Base-by-base conservation (phyloP, 2,797 vertebrate species). In the Lacerta viridis region DNA sequence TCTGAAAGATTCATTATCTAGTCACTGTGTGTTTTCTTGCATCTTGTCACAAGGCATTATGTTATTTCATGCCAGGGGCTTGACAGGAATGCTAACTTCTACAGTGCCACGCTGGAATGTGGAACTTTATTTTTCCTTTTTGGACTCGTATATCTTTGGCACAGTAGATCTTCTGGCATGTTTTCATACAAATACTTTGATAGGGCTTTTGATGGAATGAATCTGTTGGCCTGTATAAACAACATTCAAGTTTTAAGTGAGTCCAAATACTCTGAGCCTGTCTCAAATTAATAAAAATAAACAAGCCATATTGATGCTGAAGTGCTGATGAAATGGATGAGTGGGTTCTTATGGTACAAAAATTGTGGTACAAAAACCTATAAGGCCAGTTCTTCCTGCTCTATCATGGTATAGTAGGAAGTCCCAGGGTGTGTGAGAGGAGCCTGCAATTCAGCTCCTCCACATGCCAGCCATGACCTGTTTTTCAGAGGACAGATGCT, bases 1-100 rank as follows among this genome's bases (percentile, higher is more conserved):
- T 93, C 93, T 94, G 91, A 92, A 93, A 69, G 27, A 91, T 87
- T 93, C 88, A 93, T 88, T 88, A 87, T 91, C 86, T 91, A 93
- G 41, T 93, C 81, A 75, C 25, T 92, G 39, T 74, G 4, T 41
- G 17, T 87, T 91, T 91, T 29, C 83, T 94, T 88, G 80, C 36
- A 78, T 91, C 88, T 89, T 92, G 87, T 93, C 93, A 93, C 64
- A 90, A 86, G 91, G 74, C 36, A 91, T 92, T 89, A 87, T 55
- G 43, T 90, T 90, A 89, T 85, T 91, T 91, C 78, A 72, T 89
- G 91, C 78, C 43, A 90, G 68, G 90, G 66, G 87, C 87, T 43
- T n/a, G 15, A 82, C 84, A 88, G 33, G 55, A n/a, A 88, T 83
- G 29, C 59, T 75, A 85, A 72, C 25, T 93, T 92, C 90, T 86